phyloP scores from a whole-genome alignment of 2,113 vertebrate species.

The Eudyptes chrysolophus region DNA sequence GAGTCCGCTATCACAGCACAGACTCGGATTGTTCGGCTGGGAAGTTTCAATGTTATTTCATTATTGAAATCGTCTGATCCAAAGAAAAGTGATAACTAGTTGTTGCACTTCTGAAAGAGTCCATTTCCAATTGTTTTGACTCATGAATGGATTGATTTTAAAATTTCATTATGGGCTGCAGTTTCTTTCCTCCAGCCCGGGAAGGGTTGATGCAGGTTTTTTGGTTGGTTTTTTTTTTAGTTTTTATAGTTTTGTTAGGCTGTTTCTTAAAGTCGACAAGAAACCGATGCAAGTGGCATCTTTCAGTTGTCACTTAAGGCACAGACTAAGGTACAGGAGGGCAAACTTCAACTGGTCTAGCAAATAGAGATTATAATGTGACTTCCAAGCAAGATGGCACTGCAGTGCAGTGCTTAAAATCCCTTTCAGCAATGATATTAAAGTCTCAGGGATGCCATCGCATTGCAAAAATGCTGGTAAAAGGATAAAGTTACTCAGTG shows the following conservation, averaged over 20 bases:
- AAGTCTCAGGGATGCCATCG: background rate
- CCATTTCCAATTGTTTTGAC: background rate
- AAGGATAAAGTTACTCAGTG: background rate
- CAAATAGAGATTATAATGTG: background rate
- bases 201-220: background rate
- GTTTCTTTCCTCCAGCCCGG: background rate
- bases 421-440: conserved; percentile 4
- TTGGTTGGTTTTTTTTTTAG: background rate
- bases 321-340: background rate
- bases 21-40: background rate
- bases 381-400: background rate
- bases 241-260: background rate
- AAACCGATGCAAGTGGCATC: background rate
- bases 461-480: conserved; percentile 12
- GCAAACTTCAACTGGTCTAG: background rate
- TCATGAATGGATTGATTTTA: background rate
- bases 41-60: background rate
- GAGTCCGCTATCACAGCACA: background rate
- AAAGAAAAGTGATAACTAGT: background rate
- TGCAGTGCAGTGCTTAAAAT: conserved; percentile 25
- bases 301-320: background rate
- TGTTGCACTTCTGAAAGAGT: background rate
- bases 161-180: background rate
- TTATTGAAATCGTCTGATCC: background rate
- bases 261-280: background rate